phyloP scores from a whole-genome alignment of 2,113 vertebrate species.

The Rhinolophus sinicus region DNA sequence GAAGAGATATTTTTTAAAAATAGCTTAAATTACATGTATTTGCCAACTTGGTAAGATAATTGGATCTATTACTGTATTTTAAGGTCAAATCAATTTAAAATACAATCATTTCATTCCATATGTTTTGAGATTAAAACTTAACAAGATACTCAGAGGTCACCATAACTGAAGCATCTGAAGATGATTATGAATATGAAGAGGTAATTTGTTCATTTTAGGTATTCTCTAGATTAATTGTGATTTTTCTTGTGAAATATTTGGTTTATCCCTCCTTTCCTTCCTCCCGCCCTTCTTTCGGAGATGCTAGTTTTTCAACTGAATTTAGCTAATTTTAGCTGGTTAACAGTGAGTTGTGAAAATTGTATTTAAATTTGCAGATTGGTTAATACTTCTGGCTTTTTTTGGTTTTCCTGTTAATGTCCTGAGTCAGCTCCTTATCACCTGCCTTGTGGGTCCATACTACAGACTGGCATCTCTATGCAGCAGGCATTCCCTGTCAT shows the following conservation, averaged over 20 bases:
- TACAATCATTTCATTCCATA: neutral
- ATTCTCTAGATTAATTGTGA: neutral
- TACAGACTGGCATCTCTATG: neutral
- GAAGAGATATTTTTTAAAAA: neutral
- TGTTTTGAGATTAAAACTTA: slow-evolving; percentile 81
- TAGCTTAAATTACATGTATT: neutral
- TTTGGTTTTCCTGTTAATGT: neutral
- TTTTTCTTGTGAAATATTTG: neutral
- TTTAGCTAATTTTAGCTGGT: neutral
- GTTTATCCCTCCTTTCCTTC: neutral
- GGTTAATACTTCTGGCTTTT: neutral
- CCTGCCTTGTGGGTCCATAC: neutral
- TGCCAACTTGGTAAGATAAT: neutral
- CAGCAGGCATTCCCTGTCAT: neutral
- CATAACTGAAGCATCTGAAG: slow-evolving; percentile 83
- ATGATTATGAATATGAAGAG: slow-evolving; percentile 89
- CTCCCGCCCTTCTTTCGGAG: neutral
- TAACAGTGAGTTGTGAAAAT: neutral
- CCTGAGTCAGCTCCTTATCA: neutral
- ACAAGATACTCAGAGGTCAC: slow-evolving; percentile 81
- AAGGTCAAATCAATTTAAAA: neutral
- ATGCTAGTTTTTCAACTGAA: neutral
- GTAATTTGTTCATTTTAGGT: slow-evolving; percentile 77
- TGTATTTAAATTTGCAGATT: neutral
- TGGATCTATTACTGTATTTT: neutral